A percentile compares a stretch with the other conserved stretches of the same genome.
Conservation (phyloP, 2,888 invertebrate genomes). For the Lissocephala sabroskyi region DNA sequence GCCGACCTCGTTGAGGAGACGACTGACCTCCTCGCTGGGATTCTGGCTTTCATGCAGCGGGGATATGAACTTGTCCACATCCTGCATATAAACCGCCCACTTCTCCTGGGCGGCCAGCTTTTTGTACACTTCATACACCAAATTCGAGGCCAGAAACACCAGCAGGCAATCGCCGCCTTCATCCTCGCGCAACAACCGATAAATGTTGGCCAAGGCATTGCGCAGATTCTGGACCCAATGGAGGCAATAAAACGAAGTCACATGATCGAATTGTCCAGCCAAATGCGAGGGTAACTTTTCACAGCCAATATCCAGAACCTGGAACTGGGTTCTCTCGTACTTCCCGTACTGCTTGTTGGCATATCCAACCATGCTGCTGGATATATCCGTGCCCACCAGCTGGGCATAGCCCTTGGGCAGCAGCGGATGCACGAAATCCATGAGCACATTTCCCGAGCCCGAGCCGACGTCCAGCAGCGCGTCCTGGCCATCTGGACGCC, state of each 20-base stretch:
- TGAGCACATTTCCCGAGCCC: slow-evolving; percentile 81
- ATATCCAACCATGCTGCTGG: slow-evolving; percentile 80
- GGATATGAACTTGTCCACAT: slow-evolving; percentile 78
- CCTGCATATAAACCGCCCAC: slow-evolving; percentile 79
- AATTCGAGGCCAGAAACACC: slow-evolving; percentile 80
- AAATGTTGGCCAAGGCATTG: slow-evolving; percentile 78
- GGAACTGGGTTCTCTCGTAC: slow-evolving; percentile 68
- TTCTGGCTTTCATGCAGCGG: slow-evolving; percentile 78
- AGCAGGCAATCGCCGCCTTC: slow-evolving; percentile 81
- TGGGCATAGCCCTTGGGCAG: slow-evolving; percentile 75
- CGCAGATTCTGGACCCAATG: slow-evolving; percentile 84
- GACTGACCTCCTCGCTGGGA: slow-evolving; percentile 75
- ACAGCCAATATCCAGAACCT: slow-evolving; percentile 75
- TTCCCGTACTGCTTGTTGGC: slow-evolving; percentile 76
- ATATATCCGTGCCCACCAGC: slow-evolving; percentile 80
- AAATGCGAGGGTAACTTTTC: slow-evolving; percentile 73
- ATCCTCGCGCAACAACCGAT: slow-evolving; percentile 76
- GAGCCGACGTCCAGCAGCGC: slow-evolving; percentile 82
- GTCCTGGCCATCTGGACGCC: slow-evolving; percentile 74
- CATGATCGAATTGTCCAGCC: slow-evolving; percentile 77
- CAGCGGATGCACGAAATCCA: slow-evolving; percentile 77
- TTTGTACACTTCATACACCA: slow-evolving; percentile 80
- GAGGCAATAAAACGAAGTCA: slow-evolving; percentile 84
- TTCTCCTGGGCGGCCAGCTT: slow-evolving; percentile 75
- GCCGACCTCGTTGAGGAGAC: slow-evolving; percentile 76